These are phyloP conservation scores for Drosophila carrolli DNA, from an alignment of 1,140 invertebrate genomes.

Conservation along the genomic window DNA sequence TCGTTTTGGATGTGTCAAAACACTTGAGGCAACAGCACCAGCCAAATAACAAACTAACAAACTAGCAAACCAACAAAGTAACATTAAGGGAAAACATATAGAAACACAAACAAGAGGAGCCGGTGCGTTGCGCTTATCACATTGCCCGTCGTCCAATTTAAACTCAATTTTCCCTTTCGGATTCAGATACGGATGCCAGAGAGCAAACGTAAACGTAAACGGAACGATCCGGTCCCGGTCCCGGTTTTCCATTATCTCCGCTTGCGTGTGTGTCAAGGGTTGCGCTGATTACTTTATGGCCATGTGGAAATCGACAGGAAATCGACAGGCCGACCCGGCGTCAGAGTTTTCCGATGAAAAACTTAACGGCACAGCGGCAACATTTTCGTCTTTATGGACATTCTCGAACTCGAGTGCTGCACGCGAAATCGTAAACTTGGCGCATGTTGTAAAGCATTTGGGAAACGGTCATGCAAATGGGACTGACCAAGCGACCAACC, in stretches of 20 bases:
- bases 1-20: constrained; percentile 42
- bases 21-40: constrained; percentile 24
- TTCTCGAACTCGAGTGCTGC: constrained; percentile 58
- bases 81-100: neutral
- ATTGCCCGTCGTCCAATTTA: constrained; percentile 36
- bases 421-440: constrained; percentile 69
- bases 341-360: constrained; percentile 59
- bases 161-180: constrained; percentile 49
- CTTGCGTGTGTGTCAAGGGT: constrained; percentile 70
- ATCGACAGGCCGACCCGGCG: constrained; percentile 43
- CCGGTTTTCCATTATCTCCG: constrained; percentile 31
- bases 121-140: constrained; percentile 33
- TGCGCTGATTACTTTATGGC: constrained; percentile 78
- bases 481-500: constrained; percentile 6
- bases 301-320: constrained; percentile 79
- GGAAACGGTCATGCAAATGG: constrained; percentile 13
- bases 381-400: constrained; percentile 63
- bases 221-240: neutral
- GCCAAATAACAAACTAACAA: neutral
- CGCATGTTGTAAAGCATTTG: constrained; percentile 70
- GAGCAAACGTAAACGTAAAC: neutral
- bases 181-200: constrained; percentile 25
- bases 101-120: constrained; percentile 9
- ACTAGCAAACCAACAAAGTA: too few relatives aligned
- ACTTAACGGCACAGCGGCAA: constrained; percentile 38